Conservation (phyloP, 2,888 invertebrate genomes). For the Rhaphigaster nebulosa region DNA sequence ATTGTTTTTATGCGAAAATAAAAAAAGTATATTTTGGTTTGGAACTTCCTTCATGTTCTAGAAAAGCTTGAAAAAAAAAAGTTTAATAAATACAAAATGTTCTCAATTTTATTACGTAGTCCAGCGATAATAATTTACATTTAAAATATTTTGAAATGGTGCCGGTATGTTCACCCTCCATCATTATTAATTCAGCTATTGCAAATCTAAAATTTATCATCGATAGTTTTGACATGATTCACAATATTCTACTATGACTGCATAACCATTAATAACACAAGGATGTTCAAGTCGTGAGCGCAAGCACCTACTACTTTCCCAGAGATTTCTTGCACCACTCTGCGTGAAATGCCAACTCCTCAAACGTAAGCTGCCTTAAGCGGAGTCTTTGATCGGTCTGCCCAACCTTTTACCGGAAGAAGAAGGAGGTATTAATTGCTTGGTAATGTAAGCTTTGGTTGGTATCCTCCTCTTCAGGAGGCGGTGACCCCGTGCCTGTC, state of each 20-base stretch:
- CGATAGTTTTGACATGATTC: not conserved
- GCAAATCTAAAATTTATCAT: not conserved
- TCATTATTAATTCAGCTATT: not conserved
- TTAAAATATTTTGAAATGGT: not conserved
- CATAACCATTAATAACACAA: constrained; percentile 41
- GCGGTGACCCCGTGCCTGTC: constrained; percentile 25
- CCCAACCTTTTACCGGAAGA: not conserved
- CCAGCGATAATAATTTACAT: not conserved
- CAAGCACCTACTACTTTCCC: not conserved
- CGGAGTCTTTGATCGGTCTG: not conserved
- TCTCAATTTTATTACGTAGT: not conserved
- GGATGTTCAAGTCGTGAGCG: constrained; percentile 29
- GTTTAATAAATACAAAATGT: too few relatives aligned
- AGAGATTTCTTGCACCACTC: constrained; percentile 6
- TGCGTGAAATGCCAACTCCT: constrained; percentile 47
- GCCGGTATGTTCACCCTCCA: too few relatives aligned
- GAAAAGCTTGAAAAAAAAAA: too few relatives aligned
- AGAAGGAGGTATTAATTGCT: not conserved
- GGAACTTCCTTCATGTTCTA: too few relatives aligned
- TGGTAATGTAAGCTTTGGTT: not conserved
- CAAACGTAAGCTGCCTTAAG: not conserved
- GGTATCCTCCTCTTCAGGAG: not conserved
- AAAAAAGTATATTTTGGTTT: too few relatives aligned
- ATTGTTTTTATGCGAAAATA: too few relatives aligned
- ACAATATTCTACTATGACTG: not conserved